Evolutionary conservation across 1,140 invertebrate species (phyloP).

Genomic region (Neotoxoptera formosana): DNA sequence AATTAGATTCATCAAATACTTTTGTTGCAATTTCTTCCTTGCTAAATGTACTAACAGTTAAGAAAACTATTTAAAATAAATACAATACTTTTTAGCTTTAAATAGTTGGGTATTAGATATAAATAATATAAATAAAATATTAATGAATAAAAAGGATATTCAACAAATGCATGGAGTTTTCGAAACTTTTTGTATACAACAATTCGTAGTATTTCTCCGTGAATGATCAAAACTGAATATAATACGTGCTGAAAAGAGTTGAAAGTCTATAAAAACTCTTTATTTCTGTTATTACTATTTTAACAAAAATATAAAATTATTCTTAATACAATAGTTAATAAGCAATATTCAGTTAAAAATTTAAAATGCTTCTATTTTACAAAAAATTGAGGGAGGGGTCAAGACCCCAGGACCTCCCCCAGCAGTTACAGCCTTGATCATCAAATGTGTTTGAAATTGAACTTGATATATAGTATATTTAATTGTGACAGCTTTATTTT

Average conservation of each 20-base stretch:
- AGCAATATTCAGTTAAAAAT: no score
- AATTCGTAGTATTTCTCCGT: constrained; percentile 17
- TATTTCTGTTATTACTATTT: no score
- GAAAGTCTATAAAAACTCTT: no score
- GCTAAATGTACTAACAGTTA: constrained; percentile 18
- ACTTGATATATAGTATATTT: neutral
- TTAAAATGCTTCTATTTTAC: no score
- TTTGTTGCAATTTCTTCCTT: constrained; percentile 7
- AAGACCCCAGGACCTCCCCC: no score
- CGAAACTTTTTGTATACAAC: neutral
- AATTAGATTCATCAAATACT: neutral
- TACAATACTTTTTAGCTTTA: neutral
- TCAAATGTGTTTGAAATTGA: neutral
- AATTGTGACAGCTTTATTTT: neutral
- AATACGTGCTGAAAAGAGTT: constrained; percentile 4
- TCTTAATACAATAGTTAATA: no score
- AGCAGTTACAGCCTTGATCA: neutral
- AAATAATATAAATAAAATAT: neutral
- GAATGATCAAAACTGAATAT: neutral
- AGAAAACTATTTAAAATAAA: neutral
- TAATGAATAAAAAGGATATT: constrained; percentile 20
- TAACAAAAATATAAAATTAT: no score
- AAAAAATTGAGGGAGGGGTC: no score
- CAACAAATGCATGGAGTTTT: neutral
- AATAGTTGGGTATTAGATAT: neutral